These are phyloP conservation scores for Dicycla oo DNA, from an alignment of 2,888 invertebrate genomes.

Conservation along the genomic window DNA sequence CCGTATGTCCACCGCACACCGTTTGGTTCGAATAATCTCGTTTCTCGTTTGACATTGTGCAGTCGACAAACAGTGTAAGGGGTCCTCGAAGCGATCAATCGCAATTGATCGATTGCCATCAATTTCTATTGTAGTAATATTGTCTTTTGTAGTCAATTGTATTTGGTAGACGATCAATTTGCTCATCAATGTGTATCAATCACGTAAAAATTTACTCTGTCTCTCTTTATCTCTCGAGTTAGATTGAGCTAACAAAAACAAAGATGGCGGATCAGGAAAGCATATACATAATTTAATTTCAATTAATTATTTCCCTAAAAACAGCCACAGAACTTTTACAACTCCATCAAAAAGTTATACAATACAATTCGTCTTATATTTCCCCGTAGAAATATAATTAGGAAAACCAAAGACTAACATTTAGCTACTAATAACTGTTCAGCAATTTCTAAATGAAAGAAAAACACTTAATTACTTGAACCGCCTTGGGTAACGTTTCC, in stretches of 20 bases:
- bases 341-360: constrained; percentile 18
- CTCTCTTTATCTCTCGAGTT: background rate
- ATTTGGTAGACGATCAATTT: too few species aligned
- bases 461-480: constrained; percentile 35
- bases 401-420: constrained; percentile 1
- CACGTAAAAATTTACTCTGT: too few species aligned
- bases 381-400: background rate
- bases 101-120: too few species aligned
- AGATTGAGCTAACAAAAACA: background rate
- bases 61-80: too few species aligned
- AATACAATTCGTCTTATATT: constrained; percentile 4
- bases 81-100: too few species aligned
- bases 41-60: too few species aligned
- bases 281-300: background rate
- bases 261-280: constrained; percentile 6
- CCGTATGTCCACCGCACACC: too few species aligned
- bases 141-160: too few species aligned
- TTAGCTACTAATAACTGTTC: background rate
- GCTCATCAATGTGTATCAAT: too few species aligned
- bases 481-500: constrained; percentile 30
- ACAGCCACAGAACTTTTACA: background rate
- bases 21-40: too few species aligned
- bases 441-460: constrained; percentile 26
- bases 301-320: constrained; percentile 17
- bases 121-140: too few species aligned